These are phyloP conservation scores for Chionis minor DNA, from an alignment of 2,113 vertebrate species.

Conservation along the genomic window DNA sequence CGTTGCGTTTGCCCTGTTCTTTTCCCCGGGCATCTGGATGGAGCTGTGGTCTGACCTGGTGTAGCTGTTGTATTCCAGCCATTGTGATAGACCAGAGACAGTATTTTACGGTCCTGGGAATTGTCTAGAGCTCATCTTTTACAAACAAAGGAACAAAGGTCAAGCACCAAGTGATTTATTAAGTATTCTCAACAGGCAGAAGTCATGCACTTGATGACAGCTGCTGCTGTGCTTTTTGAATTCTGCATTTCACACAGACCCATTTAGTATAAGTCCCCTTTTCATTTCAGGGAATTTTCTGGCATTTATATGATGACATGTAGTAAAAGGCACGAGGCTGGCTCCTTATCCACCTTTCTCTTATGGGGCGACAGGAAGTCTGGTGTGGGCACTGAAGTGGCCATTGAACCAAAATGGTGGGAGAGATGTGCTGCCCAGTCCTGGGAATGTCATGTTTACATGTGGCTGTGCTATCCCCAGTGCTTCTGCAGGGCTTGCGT, in stretches of 20 bases:
- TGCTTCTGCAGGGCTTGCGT: background rate
- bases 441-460: background rate
- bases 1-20: accelerated
- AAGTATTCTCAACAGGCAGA: background rate
- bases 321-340: background rate
- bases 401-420: background rate
- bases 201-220: background rate
- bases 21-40: background rate
- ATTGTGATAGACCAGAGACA: background rate
- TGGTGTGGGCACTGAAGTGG: background rate
- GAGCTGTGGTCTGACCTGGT: background rate
- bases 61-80: background rate
- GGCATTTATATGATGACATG: background rate
- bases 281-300: background rate
- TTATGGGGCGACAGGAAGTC: background rate
- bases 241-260: background rate
- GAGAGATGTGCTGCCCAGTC: background rate
- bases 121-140: background rate
- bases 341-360: background rate
- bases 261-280: background rate
- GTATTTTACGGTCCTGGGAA: background rate
- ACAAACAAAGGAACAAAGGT: background rate
- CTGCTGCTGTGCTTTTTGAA: background rate
- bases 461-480: accelerated
- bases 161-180: background rate